A percentile compares a stretch with the other conserved stretches of the same genome.
Conservation (phyloP, 2,797 vertebrate species). For the Sebastes trivittatus region DNA sequence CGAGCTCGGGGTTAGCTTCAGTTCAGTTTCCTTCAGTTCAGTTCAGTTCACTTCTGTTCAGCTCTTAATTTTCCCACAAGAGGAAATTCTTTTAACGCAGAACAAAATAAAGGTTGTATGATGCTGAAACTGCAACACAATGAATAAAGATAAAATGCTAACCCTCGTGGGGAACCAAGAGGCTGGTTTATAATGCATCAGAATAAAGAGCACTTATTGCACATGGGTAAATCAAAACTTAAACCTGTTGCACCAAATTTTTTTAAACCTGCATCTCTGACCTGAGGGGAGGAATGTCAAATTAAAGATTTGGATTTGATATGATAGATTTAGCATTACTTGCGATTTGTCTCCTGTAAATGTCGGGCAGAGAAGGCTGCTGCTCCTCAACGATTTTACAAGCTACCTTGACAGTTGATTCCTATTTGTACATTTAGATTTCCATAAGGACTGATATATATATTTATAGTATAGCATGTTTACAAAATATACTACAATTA, state of each 20-base stretch:
- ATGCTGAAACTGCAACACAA: neutral
- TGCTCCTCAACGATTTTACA: neutral
- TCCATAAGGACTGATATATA: neutral
- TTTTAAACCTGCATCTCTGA: neutral
- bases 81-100: neutral
- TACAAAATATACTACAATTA: neutral
- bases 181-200: neutral
- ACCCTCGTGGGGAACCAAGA: neutral
- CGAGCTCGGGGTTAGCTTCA: neutral
- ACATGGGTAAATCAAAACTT: neutral
- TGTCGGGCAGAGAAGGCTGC: neutral
- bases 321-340: neutral
- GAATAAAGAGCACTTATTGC: neutral
- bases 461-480: neutral
- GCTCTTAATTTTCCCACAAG: neutral
- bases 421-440: neutral
- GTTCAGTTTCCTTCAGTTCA: neutral
- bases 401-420: neutral
- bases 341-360: neutral
- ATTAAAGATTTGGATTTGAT: neutral
- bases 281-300: neutral
- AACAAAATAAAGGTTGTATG: neutral
- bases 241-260: neutral
- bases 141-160: neutral
- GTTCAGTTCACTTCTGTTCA: neutral